Conservation (phyloP, 2,797 vertebrate species). For the Acanthurus lineatus region DNA sequence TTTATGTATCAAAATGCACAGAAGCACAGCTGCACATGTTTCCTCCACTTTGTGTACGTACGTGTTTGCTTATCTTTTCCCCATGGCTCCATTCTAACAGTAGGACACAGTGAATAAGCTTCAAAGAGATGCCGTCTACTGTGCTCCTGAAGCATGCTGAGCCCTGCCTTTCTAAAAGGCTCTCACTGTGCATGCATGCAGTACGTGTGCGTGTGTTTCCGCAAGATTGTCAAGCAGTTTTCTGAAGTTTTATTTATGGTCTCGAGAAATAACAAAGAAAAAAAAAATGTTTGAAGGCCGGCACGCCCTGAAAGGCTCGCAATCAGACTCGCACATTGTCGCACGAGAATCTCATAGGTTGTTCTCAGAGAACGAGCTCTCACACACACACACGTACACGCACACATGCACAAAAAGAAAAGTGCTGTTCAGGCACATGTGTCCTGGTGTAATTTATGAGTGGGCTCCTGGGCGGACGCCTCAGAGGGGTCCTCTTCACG, state of each 20-base stretch:
- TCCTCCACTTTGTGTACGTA: slow-evolving; percentile 14
- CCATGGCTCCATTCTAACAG: slow-evolving; percentile 50
- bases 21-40: slow-evolving; percentile 10
- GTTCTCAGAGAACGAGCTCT: slow-evolving; percentile 26
- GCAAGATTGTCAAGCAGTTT: slow-evolving; percentile 52
- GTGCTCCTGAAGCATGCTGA: slow-evolving; percentile 52
- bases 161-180: slow-evolving; percentile 52
- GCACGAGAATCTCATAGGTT: background rate
- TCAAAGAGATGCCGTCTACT: slow-evolving; percentile 60
- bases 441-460: slow-evolving; percentile 91
- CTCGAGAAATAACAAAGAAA: slow-evolving; percentile 37
- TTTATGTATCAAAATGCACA: slow-evolving; percentile 19
- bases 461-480: slow-evolving; percentile 83
- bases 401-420: slow-evolving; percentile 66
- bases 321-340: slow-evolving; percentile 31
- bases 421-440: slow-evolving; percentile 85
- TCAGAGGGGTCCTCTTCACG: slow-evolving; percentile 90
- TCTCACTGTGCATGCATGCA: slow-evolving; percentile 21
- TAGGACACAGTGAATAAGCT: slow-evolving; percentile 56
- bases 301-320: slow-evolving; percentile 17
- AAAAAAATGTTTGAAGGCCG: slow-evolving; percentile 45
- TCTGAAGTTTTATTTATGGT: slow-evolving; percentile 64
- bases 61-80: slow-evolving; percentile 50
- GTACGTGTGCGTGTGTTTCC: slow-evolving; percentile 48
- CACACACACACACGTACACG: slow-evolving; percentile 10